Evolutionary conservation across 1,140 invertebrate species (phyloP).

Genomic region (Pygmarrhopalites habei): DNA sequence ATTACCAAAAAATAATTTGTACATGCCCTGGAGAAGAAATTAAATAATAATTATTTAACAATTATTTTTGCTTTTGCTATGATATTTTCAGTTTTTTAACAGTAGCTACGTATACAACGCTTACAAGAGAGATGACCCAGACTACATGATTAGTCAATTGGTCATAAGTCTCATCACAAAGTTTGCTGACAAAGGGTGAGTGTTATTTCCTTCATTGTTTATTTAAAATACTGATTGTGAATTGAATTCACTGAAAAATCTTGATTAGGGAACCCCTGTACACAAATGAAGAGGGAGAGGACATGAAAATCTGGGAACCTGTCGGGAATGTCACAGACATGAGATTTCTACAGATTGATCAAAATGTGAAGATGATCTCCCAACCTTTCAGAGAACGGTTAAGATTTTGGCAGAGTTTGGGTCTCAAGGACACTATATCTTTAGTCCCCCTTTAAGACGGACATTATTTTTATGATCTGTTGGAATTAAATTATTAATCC

Average conservation of each 20-base stretch:
- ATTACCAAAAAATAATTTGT: too few relatives aligned
- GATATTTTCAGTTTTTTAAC: background rate
- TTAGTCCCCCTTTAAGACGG: too few relatives aligned
- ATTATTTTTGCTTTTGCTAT: too few relatives aligned
- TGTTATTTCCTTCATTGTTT: background rate
- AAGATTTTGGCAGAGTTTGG: conserved; percentile 15
- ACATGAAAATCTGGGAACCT: conserved; percentile 17
- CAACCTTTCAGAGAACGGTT: conserved; percentile 10
- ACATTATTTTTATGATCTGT: too few relatives aligned
- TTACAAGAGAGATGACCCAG: conserved; percentile 1
- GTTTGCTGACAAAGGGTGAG: conserved; percentile 7
- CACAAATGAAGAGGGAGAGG: conserved; percentile 15
- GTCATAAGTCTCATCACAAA: conserved; percentile 12
- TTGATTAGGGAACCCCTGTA: conserved; percentile 17
- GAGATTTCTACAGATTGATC: conserved; percentile 20
- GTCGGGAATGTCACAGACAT: background rate
- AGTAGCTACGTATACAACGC: background rate
- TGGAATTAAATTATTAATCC: too few relatives aligned
- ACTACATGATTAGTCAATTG: conserved; percentile 11
- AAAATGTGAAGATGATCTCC: conserved; percentile 20
- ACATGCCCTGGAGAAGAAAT: too few relatives aligned
- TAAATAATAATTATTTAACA: too few relatives aligned
- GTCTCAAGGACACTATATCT: conserved; percentile 3
- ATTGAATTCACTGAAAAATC: too few relatives aligned
- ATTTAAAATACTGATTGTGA: background rate